phyloP scores from a whole-genome alignment of 2,113 vertebrate species.

The Sturnira hondurensis region DNA sequence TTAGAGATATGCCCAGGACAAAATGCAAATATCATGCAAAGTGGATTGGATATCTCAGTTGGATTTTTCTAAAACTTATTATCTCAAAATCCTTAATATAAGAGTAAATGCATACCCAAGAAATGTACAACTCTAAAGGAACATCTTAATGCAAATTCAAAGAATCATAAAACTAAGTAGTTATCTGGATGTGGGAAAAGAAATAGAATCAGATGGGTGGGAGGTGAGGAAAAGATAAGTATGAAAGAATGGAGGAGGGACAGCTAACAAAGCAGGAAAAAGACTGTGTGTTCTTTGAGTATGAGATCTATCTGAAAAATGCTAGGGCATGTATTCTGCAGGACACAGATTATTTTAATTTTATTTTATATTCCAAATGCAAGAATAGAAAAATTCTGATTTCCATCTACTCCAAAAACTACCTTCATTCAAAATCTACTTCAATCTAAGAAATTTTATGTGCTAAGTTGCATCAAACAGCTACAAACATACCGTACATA shows the following conservation, averaged over 20 bases:
- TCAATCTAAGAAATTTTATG: background rate
- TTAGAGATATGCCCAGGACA: constrained; percentile 40
- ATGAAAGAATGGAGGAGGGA: background rate
- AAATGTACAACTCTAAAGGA: background rate
- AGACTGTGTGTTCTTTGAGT: fast-evolving
- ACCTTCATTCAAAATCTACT: background rate
- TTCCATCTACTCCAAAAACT: background rate
- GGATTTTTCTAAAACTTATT: constrained; percentile 43
- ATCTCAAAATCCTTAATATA: constrained; percentile 42
- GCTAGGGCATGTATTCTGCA: background rate
- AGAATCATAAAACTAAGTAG: background rate
- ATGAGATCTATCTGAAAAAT: background rate
- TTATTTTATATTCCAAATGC: background rate
- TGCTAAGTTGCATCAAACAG: background rate
- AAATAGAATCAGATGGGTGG: background rate
- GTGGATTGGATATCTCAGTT: background rate
- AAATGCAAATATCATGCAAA: constrained; percentile 46
- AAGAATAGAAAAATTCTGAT: background rate
- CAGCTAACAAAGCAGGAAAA: background rate
- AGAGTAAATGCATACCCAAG: background rate
- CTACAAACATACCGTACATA: background rate
- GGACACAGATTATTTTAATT: background rate
- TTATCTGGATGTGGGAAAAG: background rate
- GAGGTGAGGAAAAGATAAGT: background rate
- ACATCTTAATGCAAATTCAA: background rate